Evolutionary conservation across 1,140 invertebrate genomes (phyloP).

Genomic region (Euglossa dilemma): DNA sequence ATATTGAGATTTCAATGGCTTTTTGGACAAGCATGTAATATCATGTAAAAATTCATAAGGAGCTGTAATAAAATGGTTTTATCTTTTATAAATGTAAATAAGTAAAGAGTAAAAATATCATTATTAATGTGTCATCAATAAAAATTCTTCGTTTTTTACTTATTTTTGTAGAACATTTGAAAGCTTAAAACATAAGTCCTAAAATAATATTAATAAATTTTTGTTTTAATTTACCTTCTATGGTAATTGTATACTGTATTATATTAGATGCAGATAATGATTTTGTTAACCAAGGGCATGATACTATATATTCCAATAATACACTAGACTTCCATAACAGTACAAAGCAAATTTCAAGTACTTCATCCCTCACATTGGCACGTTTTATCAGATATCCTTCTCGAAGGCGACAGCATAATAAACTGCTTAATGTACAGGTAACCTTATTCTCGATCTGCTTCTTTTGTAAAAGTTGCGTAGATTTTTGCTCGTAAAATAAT

Average conservation of each 20-base stretch:
- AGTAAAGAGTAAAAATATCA: too few relatives aligned
- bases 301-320: slow-evolving; percentile 87
- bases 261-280: slow-evolving; percentile 78
- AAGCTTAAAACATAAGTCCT: neutral
- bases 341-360: slow-evolving; percentile 86
- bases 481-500: slow-evolving; percentile 84
- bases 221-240: slow-evolving; percentile 83
- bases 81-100: neutral
- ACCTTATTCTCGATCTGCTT: slow-evolving; percentile 87
- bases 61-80: slow-evolving; percentile 79
- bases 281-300: slow-evolving; percentile 84
- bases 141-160: too few relatives aligned
- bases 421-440: slow-evolving; percentile 85
- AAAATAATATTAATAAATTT: neutral
- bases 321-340: slow-evolving; percentile 90
- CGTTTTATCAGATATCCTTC: slow-evolving; percentile 91
- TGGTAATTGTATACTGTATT: slow-evolving; percentile 84
- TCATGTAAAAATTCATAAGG: slow-evolving; percentile 92
- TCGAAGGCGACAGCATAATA: slow-evolving; percentile 89
- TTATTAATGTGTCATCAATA: too few relatives aligned
- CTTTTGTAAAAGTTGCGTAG: slow-evolving; percentile 85
- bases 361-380: slow-evolving; percentile 83
- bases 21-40: slow-evolving; percentile 88
- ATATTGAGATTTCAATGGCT: slow-evolving; percentile 87
- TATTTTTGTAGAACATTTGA: neutral